These are phyloP conservation scores for Acrobasis consociella DNA, from an alignment of 2,888 invertebrate genomes.

Conservation along the genomic window DNA sequence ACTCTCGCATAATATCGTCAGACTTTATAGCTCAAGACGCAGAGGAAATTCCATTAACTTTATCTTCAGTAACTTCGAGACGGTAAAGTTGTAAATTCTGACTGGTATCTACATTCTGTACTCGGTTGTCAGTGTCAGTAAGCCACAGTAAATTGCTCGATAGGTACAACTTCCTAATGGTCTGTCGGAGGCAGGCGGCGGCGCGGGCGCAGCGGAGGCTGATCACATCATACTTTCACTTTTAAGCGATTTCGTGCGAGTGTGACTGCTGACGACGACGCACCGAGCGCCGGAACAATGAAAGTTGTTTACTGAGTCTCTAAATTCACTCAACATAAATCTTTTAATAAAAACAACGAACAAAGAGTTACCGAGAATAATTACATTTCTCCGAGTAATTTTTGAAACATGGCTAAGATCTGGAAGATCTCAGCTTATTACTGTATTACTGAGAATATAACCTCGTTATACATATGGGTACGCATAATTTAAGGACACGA, in stretches of 20 bases:
- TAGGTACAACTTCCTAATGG: constrained; percentile 15
- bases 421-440: background rate
- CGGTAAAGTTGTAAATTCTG: background rate
- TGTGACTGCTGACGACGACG: constrained; percentile 50
- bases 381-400: background rate
- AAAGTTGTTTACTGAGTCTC: constrained; percentile 65
- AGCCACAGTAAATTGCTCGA: background rate
- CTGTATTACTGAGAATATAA: background rate
- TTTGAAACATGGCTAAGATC: background rate
- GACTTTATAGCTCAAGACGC: background rate
- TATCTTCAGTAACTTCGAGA: constrained; percentile 3
- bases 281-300: constrained; percentile 65
- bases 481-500: constrained; percentile 4
- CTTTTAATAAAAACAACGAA: constrained; percentile 16
- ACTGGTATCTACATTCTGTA: background rate
- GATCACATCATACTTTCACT: constrained; percentile 79
- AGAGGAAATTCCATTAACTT: background rate
- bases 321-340: constrained; percentile 33
- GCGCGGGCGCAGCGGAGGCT: constrained; percentile 37
- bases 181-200: constrained; percentile 8
- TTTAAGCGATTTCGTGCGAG: constrained; percentile 73
- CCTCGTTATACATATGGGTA: background rate
- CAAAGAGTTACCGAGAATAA: constrained; percentile 5
- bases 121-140: background rate
- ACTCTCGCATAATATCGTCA: background rate